A percentile compares a stretch with the other conserved stretches of the same genome.
These are phyloP conservation scores for Acholoe squamosa DNA, from an alignment of 2,888 invertebrate genomes.

Conservation along the genomic window DNA sequence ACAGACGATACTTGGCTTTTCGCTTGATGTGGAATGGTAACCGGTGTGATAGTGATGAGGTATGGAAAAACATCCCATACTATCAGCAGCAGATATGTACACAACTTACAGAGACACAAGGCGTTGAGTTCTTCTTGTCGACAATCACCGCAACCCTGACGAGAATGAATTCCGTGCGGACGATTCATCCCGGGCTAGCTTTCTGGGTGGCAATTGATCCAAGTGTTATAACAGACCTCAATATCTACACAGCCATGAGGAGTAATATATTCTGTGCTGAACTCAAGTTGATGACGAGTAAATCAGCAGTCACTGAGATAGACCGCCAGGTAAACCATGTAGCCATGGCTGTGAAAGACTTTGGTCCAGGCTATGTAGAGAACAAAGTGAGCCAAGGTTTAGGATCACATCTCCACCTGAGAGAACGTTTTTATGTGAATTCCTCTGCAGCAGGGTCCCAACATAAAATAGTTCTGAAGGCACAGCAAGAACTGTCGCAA, in stretches of 20 bases:
- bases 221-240: background rate
- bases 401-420: background rate
- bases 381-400: background rate
- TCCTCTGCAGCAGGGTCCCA: background rate
- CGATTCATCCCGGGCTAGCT: conserved; percentile 17
- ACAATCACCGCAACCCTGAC: conserved; percentile 37
- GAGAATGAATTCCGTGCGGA: background rate
- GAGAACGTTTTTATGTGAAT: conserved; percentile 16
- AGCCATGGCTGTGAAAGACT: conserved; percentile 46
- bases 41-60: background rate
- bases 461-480: background rate
- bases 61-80: conserved; percentile 32
- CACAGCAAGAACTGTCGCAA: conserved; percentile 8
- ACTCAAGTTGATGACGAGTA: conserved; percentile 39
- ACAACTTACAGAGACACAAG: background rate
- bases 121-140: conserved; percentile 36
- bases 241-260: conserved; percentile 6
- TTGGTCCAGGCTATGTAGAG: conserved; percentile 33
- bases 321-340: conserved; percentile 29
- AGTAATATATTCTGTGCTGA: background rate
- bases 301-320: background rate
- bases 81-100: conserved; percentile 36
- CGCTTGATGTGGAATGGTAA: conserved; percentile 32
- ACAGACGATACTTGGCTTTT: conserved; percentile 24
- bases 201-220: conserved; percentile 51